phyloP scores from a whole-genome alignment of 1,140 invertebrate species.

The Papilio polytes region DNA sequence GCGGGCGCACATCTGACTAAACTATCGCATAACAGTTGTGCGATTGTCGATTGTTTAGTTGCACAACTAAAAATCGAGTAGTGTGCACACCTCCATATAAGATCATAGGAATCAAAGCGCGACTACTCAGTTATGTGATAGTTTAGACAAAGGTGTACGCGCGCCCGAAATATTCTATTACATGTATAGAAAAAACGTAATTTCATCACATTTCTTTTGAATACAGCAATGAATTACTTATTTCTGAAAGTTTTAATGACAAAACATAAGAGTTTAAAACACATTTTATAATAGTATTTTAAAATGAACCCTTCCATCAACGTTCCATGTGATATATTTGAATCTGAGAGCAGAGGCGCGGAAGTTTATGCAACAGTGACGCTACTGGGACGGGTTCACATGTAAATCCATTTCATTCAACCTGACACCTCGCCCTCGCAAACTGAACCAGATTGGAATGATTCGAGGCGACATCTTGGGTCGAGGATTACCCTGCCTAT shows the following conservation, averaged over 20 bases:
- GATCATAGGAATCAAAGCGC: no score
- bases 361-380: constrained; percentile 24
- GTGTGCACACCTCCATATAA: no score
- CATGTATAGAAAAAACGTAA: not conserved
- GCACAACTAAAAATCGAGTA: no score
- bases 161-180: not conserved
- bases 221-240: not conserved
- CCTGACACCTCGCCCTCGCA: not conserved
- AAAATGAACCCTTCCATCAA: not conserved
- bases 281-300: not conserved
- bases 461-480: not conserved
- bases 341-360: not conserved
- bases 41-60: no score
- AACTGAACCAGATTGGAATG: constrained; percentile 8
- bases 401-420: constrained; percentile 24
- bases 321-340: not conserved
- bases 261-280: not conserved
- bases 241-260: not conserved
- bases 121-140: no score
- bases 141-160: no score
- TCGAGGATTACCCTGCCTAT: not conserved
- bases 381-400: not conserved
- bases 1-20: no score
- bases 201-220: not conserved
- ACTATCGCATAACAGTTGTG: no score